These are phyloP conservation scores for Diarsia brunnea DNA, from an alignment of 2,888 invertebrate species.

Conservation along the genomic window DNA sequence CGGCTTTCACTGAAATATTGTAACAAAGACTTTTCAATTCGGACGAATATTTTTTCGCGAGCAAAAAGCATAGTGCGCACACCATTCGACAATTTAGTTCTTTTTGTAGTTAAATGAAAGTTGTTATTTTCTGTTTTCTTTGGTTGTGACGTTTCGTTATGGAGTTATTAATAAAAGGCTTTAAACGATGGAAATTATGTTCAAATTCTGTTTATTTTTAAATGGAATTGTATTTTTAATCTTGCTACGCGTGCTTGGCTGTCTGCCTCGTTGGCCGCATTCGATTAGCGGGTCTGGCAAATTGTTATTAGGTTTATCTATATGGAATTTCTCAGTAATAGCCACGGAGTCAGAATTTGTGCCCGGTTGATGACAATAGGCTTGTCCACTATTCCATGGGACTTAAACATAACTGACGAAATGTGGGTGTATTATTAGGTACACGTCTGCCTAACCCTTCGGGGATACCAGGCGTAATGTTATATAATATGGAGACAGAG, in stretches of 20 bases:
- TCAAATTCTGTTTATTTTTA: conserved; percentile 41
- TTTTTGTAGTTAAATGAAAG: conserved; percentile 61
- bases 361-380: too few species aligned
- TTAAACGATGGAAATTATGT: conserved; percentile 47
- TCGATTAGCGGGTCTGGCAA: too few species aligned
- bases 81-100: conserved; percentile 61
- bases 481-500: too few species aligned
- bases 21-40: conserved; percentile 77
- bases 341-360: too few species aligned
- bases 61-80: conserved; percentile 69
- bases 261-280: too few species aligned
- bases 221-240: conserved; percentile 14
- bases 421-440: too few species aligned
- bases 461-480: too few species aligned
- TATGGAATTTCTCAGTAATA: too few species aligned
- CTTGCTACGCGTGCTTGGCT: neutral
- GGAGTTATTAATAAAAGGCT: conserved; percentile 34
- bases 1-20: conserved; percentile 70
- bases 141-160: conserved; percentile 35
- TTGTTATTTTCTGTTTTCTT: conserved; percentile 54
- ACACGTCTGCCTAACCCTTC: too few species aligned
- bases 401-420: too few species aligned
- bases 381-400: too few species aligned
- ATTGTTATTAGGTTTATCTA: too few species aligned
- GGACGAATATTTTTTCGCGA: conserved; percentile 67